phyloP scores from a whole-genome alignment of 2,888 invertebrate species.

The Abrostola tripartita region DNA sequence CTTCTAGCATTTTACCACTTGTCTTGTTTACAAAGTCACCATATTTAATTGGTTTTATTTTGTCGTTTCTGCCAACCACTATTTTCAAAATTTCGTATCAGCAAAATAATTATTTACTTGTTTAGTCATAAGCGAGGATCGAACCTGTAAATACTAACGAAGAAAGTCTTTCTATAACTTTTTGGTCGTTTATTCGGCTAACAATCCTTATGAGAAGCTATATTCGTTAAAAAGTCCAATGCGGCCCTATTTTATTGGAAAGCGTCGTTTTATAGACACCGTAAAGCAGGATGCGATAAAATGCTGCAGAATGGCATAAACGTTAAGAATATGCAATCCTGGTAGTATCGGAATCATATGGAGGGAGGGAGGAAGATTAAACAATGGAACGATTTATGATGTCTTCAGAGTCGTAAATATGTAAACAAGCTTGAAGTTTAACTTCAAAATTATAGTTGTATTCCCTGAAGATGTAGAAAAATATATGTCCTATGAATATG shows the following conservation, averaged over 20 bases:
- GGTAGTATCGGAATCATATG: not conserved
- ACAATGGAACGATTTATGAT: not conserved
- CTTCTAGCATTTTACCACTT: too few relatives aligned
- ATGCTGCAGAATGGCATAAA: constrained; percentile 5
- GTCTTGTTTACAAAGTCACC: too few relatives aligned
- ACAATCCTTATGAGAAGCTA: not conserved
- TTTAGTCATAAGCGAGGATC: too few relatives aligned
- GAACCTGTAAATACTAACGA: too few relatives aligned
- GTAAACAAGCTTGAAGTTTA: not conserved
- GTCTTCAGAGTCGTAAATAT: constrained; percentile 5
- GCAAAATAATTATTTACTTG: too few relatives aligned
- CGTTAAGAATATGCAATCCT: constrained; percentile 2
- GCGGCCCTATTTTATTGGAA: constrained; percentile 12
- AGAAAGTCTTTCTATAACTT: too few relatives aligned
- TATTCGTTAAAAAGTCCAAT: constrained; percentile 5
- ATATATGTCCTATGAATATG: too few relatives aligned
- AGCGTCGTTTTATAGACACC: constrained; percentile 16
- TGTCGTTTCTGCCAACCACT: too few relatives aligned
- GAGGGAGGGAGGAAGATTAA: not conserved
- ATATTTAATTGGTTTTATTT: too few relatives aligned
- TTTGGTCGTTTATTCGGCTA: too few relatives aligned
- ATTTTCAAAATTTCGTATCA: too few relatives aligned
- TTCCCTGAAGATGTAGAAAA: too few relatives aligned
- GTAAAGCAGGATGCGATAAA: constrained; percentile 8
- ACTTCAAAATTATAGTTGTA: not conserved